Base-by-base conservation (phyloP, 35 echinoderm and acorn worm genomes). In the Eucidaris tribuloides region DNA sequence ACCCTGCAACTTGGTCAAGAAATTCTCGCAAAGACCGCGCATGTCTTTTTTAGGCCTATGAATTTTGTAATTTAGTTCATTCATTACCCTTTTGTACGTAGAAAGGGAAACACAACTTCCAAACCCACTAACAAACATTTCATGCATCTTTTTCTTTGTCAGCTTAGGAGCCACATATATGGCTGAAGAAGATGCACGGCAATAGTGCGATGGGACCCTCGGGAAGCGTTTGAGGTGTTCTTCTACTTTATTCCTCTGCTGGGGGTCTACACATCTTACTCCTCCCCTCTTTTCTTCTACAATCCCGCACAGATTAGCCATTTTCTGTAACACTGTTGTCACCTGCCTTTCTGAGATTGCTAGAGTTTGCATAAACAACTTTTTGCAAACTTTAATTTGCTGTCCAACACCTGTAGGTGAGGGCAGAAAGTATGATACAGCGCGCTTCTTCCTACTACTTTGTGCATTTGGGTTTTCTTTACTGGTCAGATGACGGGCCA, bases 41-140 rank as follows among this genome's bases (percentile, higher is more conserved):
- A 49, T 42, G 50, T 92, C 90, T 46, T 92, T 87, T 35, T 92
- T 87, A 23, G 83, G 90, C 34, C 39, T 77, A 43, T 92, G 83
- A 25, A 92, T 71, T 45, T 76, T 81, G 35, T 87, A 78, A 2
- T 77, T 82, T 63, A 64, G 39, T 13, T 27, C 29, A 42, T 79
- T 81, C 5, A 87, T 74, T 15, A 85, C 89, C 55, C 68, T 62
- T 37, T 61, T 45, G 54, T 46, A 83, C 17, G 79, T 39, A 42
- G 5, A 49, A 27, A 41, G 45, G 17, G 22, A 86, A 34, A 18
- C 54, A 58, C 63, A 44, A 7, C 35, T 30, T 2, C 81, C 63
- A 83, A 77, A 41, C n/a, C 78, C 80, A 18, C 41, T 45, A 77
- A 76, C n/a, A 29, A 63, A 92, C 65, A 92, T 56, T 11, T 14